phyloP scores from a whole-genome alignment of 2,113 vertebrate genomes.

The Silurus asotus region DNA sequence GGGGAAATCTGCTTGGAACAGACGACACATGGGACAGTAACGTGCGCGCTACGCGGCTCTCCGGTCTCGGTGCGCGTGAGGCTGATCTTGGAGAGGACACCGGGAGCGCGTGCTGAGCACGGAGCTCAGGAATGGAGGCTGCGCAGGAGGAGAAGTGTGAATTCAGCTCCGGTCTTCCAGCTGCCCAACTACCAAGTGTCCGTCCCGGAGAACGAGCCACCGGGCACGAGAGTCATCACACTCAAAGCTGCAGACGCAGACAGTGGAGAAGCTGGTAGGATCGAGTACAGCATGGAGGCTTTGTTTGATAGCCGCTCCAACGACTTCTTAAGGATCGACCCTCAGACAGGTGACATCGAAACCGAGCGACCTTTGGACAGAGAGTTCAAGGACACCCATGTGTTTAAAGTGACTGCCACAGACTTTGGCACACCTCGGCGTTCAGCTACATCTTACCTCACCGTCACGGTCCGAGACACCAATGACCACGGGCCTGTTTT shows the following conservation, averaged over 20 bases:
- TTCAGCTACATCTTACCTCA: constrained; percentile 81
- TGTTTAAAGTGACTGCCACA: constrained; percentile 84
- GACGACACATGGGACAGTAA: constrained; percentile 51
- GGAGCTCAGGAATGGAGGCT: constrained; percentile 35
- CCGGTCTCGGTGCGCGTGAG: constrained; percentile 58
- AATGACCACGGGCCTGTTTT: constrained; percentile 91
- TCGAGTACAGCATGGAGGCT: constrained; percentile 90
- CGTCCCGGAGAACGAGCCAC: constrained; percentile 89
- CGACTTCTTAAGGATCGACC: constrained; percentile 85
- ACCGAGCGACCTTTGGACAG: constrained; percentile 85
- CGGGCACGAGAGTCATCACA: constrained; percentile 83
- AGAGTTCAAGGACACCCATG: constrained; percentile 91
- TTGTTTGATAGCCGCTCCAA: constrained; percentile 88
- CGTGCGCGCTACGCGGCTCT: constrained; percentile 58
- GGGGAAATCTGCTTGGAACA: constrained; percentile 57
- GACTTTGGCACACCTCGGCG: constrained; percentile 82
- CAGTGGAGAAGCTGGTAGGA: constrained; percentile 84
- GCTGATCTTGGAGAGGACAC: constrained; percentile 40
- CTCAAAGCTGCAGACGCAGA: constrained; percentile 87
- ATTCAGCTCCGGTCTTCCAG: constrained; percentile 85
- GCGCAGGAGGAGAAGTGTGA: constrained; percentile 74
- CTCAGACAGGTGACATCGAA: constrained; percentile 80
- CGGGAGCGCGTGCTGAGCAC: constrained; percentile 14
- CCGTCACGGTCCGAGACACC: constrained; percentile 90
- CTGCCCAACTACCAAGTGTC: constrained; percentile 90